Conservation (phyloP, 2,113 vertebrate genomes). For the Cromileptes altivelis region DNA sequence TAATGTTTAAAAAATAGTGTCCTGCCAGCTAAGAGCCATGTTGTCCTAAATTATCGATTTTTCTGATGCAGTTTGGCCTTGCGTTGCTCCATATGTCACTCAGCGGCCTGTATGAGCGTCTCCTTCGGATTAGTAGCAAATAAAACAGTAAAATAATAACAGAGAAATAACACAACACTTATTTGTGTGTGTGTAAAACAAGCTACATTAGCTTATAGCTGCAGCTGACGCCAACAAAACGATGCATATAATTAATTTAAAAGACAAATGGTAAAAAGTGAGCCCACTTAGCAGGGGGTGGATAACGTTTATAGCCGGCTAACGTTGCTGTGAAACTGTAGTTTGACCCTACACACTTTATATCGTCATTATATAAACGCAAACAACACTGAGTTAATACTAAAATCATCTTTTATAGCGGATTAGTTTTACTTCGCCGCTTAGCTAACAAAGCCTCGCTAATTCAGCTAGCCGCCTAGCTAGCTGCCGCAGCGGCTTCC, state of each 20-base stretch:
- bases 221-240: accelerated
- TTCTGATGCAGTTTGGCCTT: not conserved
- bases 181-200: accelerated
- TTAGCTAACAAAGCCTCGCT: conserved; percentile 76
- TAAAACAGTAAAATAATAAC: not conserved
- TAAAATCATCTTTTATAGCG: not conserved
- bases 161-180: not conserved
- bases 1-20: not conserved
- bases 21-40: accelerated
- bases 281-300: not conserved
- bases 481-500: conserved; percentile 32
- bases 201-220: accelerated
- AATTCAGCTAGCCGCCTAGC: conserved; percentile 61
- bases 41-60: accelerated
- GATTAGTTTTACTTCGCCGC: not conserved
- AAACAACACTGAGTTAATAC: accelerated
- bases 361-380: not conserved
- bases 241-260: too few relatives aligned
- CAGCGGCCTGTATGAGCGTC: not conserved
- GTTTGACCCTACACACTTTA: not conserved
- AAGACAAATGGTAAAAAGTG: not conserved
- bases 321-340: too few relatives aligned
- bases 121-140: accelerated
- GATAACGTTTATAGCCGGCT: not conserved
- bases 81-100: not conserved